Conservation (phyloP, 2,888 invertebrate genomes). For the Torymus aiolomorphi region DNA sequence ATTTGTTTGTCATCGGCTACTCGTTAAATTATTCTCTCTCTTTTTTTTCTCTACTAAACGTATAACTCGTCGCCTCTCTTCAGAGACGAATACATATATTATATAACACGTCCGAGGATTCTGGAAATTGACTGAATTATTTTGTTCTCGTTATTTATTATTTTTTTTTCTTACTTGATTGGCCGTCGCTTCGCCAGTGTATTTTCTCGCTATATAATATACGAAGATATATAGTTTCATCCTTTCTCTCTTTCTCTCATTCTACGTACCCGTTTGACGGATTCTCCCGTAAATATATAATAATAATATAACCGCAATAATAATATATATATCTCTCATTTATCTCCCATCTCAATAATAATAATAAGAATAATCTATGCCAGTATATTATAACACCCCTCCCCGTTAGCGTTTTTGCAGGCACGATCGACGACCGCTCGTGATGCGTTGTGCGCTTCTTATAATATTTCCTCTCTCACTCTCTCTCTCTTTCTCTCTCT, state of each 20-base stretch:
- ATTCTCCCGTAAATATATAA: conserved; percentile 38
- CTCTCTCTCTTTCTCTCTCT: too few relatives aligned
- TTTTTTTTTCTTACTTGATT: neutral
- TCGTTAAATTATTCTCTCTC: neutral
- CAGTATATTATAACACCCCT: too few relatives aligned
- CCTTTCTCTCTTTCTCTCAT: neutral
- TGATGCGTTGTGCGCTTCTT: conserved; percentile 46
- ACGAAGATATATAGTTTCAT: conserved; percentile 6
- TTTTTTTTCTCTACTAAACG: neutral
- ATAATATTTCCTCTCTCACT: neutral
- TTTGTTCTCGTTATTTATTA: neutral
- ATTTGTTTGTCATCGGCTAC: neutral
- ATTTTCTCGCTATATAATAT: neutral
- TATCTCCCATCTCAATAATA: neutral
- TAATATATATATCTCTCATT: conserved; percentile 9
- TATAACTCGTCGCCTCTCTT: neutral
- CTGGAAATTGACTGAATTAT: conserved; percentile 43
- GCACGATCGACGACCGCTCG: conserved; percentile 16
- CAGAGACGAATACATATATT: too few relatives aligned
- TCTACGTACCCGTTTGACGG: conserved; percentile 42
- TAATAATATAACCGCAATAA: conserved; percentile 24
- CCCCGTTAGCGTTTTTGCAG: neutral
- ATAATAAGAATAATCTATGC: too few relatives aligned
- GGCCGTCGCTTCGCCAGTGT: conserved; percentile 30
- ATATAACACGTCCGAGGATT: conserved; percentile 24